Evolutionary conservation across 2,113 vertebrate genomes (phyloP), one percentile per base, ranked within the genome.

Genomic region (Columba janthina): DNA sequence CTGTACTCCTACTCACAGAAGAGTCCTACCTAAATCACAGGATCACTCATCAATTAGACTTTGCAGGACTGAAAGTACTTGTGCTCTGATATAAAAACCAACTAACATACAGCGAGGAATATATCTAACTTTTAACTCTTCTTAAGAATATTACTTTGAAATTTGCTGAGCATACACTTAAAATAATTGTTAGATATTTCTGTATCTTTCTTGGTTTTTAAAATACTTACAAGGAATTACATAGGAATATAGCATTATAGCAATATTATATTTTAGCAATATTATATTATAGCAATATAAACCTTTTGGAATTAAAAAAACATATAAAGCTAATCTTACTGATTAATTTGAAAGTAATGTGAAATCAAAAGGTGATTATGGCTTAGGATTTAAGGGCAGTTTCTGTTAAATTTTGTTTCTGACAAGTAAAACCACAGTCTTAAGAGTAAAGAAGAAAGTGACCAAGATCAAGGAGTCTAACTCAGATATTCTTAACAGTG

Each of bases 371-470:
- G 36, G 18, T 70, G 69, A 58, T 56, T 77, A 31, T 74, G 56
- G n/a, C 53, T 90, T 81, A 57, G 62, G 71, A 85, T 74, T 74
- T 89, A 64, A 56, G 28, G 46, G 61, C 96, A 69, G 25, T 83
- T 88, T 88, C 71, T 97, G 24, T 80, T 85, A 86, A 94, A 87
- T 50, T 71, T 13, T 79, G 29, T 73, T 78, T 83, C 32, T 86
- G 46, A 84, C 12, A 93, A 58, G 58, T 67, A 91, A 95, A 84
- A 74, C 22, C 11, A 10, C 15, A 67, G 26, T 60, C 64, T 73
- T 70, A 60, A 60, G 31, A 36, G n/a, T 22, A 51, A 34, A 88
- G 29, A 72, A 79, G 48, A 60, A 73, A 28, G 57, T 69, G 76
- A 54, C 1, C 16, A 56, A 90, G 67, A 53, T 67, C 8, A 85